phyloP scores from a whole-genome alignment of 1,140 invertebrate genomes.

The Drosophila baimaii region DNA sequence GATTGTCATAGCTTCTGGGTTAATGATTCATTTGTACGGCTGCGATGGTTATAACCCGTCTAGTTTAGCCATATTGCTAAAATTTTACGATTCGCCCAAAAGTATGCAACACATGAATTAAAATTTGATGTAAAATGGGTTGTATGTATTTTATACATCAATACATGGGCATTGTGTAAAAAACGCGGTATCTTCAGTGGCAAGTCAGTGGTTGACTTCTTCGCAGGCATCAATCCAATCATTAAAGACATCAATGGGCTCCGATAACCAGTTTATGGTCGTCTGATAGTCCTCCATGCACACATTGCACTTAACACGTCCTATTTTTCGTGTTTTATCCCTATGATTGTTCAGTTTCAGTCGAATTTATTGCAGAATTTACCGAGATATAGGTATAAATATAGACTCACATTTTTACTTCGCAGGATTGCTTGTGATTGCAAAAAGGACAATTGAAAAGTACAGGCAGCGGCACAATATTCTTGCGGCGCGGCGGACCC shows the following conservation, averaged over 20 bases:
- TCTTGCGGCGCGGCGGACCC: constrained; percentile 96
- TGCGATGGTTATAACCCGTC: neutral
- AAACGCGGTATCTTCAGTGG: too few species aligned
- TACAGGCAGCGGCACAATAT: constrained; percentile 95
- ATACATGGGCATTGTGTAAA: neutral
- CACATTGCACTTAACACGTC: constrained; percentile 95
- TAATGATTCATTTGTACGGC: too few species aligned
- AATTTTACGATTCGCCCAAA: neutral
- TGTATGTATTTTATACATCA: neutral
- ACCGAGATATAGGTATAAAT: neutral
- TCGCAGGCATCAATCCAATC: constrained; percentile 99
- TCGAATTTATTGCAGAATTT: neutral
- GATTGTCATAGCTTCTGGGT: too few species aligned
- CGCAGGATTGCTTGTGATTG: constrained; percentile 99
- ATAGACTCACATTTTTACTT: constrained; percentile 97
- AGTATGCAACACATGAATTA: neutral
- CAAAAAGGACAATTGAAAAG: constrained; percentile 99
- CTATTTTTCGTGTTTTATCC: constrained; percentile 95
- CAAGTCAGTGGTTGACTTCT: constrained; percentile 90
- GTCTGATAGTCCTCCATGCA: constrained; percentile 98
- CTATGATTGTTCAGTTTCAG: constrained; percentile 86
- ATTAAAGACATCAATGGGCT: constrained; percentile 99
- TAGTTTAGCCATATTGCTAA: neutral
- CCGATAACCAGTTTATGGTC: constrained; percentile 97
- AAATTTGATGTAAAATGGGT: neutral